phyloP scores from a whole-genome alignment of 2,888 invertebrate genomes.

The Archips xylosteana region DNA sequence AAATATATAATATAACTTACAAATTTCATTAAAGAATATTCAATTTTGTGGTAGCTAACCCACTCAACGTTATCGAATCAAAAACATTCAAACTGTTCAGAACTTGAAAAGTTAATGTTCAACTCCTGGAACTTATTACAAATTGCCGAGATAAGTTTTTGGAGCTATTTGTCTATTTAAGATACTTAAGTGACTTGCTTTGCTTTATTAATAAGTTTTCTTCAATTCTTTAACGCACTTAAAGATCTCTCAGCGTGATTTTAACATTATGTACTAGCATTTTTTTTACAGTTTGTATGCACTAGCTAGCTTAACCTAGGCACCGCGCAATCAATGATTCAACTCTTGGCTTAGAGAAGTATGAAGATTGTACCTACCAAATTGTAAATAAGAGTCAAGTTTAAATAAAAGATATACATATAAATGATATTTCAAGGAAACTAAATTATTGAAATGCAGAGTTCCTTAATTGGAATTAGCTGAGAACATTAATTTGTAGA shows the following conservation, averaged over 20 bases:
- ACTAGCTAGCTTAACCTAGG: no score
- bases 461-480: slow-evolving; percentile 59
- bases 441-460: slow-evolving; percentile 1
- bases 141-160: slow-evolving; percentile 64
- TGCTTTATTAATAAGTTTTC: background rate
- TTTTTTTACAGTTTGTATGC: no score
- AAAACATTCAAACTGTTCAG: slow-evolving; percentile 42
- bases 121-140: slow-evolving; percentile 58
- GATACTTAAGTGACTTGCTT: background rate
- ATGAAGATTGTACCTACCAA: background rate
- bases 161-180: slow-evolving; percentile 52
- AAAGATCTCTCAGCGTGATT: background rate
- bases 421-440: background rate
- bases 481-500: slow-evolving; percentile 58
- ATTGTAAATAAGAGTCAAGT: background rate
- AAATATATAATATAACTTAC: no score
- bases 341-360: background rate
- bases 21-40: background rate
- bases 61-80: background rate
- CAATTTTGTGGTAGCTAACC: background rate
- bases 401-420: no score
- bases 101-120: slow-evolving; percentile 70
- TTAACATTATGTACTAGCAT: no score
- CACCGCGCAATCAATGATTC: background rate
- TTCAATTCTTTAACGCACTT: background rate